Base-by-base conservation (phyloP, 1,140 invertebrate species). In the Hylyphantes graminicola region DNA sequence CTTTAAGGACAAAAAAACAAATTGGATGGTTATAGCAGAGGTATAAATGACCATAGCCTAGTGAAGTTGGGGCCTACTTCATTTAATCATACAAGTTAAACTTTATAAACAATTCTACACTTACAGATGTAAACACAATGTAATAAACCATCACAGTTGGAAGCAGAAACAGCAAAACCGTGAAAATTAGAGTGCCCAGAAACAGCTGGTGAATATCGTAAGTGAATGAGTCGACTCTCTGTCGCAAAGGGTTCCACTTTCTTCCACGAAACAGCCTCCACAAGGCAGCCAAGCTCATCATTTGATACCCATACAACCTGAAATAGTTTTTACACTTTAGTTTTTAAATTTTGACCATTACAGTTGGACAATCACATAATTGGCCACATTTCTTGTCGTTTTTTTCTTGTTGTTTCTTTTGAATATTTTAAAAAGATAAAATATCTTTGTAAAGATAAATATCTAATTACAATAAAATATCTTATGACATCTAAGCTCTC, bases 101-200 rank as follows among this genome's bases (percentile, higher is more conserved):
- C 3, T 61, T 61, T 12, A 12, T n/a, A 61, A 61, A 12, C 17
- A 35, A 21, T 0, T 2, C 11, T 55, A 15, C 59, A 64, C 75
- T 74, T 86, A 64, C 57, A 55, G 61, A 73, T 53, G 48, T 72
- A 90, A 98, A 98, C 57, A 98, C 96, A 70, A 93, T 90, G 88
- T 98, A 98, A 89, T 98, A 98, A 85, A 98, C 92, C 63, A 94
- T 90, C 15, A 95, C 96, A 13, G 97, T 98, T 21, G 97, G 97
- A 87, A 97, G 91, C 13, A 98, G 90, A 88, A 98, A 96, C 53
- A 98, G 88, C 13, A 97, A 90, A 87, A 97, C 94, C 2, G 96
- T 97, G 88, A 98, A 97, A 15, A 94, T 92, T 15, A 98, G 90
- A 15, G 96, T 97, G 57, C 96, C 96, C 50, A 98, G 92, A 90